Percentiles rank a stretch among this genome's conserved stretches.
These are phyloP conservation scores for Drosophila picticornis DNA, from an alignment of 2,888 invertebrate genomes.

Conservation along the genomic window DNA sequence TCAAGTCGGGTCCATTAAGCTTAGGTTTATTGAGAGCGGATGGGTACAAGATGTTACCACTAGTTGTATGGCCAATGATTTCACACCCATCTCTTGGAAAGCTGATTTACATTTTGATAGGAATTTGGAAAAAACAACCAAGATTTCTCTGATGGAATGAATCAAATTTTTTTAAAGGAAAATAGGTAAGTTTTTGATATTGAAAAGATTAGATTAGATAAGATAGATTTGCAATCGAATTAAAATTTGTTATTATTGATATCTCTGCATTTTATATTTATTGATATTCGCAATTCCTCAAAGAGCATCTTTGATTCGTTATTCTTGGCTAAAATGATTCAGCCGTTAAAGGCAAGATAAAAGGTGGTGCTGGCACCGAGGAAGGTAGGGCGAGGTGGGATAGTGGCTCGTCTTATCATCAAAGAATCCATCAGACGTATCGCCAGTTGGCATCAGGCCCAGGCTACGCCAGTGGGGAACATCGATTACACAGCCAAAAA, in stretches of 20 bases:
- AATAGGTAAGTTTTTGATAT: not conserved
- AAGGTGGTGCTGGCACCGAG: not conserved
- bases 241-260: not conserved
- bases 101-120: slow-evolving; percentile 35
- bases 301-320: slow-evolving; percentile 14
- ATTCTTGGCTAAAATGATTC: slow-evolving; percentile 29
- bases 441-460: slow-evolving; percentile 78
- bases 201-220: not conserved
- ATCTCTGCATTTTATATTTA: not conserved
- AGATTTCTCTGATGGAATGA: slow-evolving; percentile 7
- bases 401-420: slow-evolving; percentile 70
- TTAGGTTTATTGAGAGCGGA: slow-evolving; percentile 18
- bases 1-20: slow-evolving; percentile 29
- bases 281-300: not conserved
- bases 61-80: slow-evolving; percentile 26
- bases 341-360: slow-evolving; percentile 33
- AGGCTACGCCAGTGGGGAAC: slow-evolving; percentile 39
- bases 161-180: not conserved
- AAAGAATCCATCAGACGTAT: slow-evolving; percentile 82
- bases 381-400: not conserved
- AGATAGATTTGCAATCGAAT: not conserved
- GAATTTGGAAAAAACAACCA: not conserved
- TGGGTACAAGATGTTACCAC: slow-evolving; percentile 18
- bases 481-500: slow-evolving; percentile 68
- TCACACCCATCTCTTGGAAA: slow-evolving; percentile 34